A percentile compares a stretch with the other conserved stretches of the same genome.
Conservation (phyloP, 2,113 vertebrate genomes). For the Acrocephalus arundinaceus region DNA sequence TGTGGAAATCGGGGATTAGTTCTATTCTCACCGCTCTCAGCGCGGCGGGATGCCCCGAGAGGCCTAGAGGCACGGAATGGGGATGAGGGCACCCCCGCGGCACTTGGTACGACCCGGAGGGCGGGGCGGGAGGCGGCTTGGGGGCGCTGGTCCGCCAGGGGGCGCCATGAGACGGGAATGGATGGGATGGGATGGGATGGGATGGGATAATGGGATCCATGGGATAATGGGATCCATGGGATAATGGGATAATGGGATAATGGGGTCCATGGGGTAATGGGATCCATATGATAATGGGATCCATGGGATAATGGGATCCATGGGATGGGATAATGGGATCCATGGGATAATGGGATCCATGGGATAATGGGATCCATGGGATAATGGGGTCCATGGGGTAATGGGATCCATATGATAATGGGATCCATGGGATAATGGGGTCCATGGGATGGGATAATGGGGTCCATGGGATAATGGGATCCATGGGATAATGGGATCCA, state of each 20-base stretch:
- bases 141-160: not conserved
- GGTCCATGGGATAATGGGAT: no score
- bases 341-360: not conserved
- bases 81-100: accelerated
- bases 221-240: no score
- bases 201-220: not conserved
- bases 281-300: no score
- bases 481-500: not conserved
- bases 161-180: not conserved
- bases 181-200: not conserved
- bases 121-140: not conserved
- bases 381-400: not conserved
- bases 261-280: not conserved
- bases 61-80: accelerated
- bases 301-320: not conserved
- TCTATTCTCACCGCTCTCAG: accelerated
- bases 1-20: accelerated
- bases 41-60: accelerated
- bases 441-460: not conserved
- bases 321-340: not conserved
- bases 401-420: no score
- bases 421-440: no score
- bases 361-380: not conserved
- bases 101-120: constrained; percentile 43
- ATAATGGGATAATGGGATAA: no score